Conservation (phyloP, 2,113 vertebrate species). For the Terrapene triunguis region DNA sequence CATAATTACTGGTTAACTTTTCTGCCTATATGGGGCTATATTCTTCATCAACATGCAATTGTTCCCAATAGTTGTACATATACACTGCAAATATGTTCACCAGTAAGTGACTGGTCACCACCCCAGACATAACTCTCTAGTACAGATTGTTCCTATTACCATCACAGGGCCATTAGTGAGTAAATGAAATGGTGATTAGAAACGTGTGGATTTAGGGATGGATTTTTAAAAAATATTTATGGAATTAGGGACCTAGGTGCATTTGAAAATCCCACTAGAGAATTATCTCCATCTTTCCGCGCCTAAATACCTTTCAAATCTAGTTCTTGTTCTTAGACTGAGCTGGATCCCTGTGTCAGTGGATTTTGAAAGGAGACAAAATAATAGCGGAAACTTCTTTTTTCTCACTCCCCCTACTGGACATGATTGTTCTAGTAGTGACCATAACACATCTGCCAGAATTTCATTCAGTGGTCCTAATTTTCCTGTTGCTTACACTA, state of each 20-base stretch:
- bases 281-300: not conserved
- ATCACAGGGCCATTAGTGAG: fast-evolving
- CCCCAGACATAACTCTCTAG: not conserved
- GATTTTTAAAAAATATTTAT: not conserved
- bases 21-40: not conserved
- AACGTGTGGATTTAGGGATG: not conserved
- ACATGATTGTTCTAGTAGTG: not conserved
- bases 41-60: not conserved
- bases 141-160: not conserved
- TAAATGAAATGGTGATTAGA: too few relatives aligned
- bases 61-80: not conserved
- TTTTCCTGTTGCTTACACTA: not conserved
- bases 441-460: fast-evolving
- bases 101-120: not conserved
- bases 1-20: not conserved
- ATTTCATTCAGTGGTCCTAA: fast-evolving
- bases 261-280: too few relatives aligned
- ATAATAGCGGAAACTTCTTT: not conserved
- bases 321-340: too few relatives aligned
- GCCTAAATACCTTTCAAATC: not conserved
- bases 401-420: not conserved
- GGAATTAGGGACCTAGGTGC: too few relatives aligned
- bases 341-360: not conserved
- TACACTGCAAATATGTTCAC: not conserved
- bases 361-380: not conserved